These are phyloP conservation scores for Ceyx cyanopectus DNA, from an alignment of 2,113 vertebrate species.

Conservation along the genomic window DNA sequence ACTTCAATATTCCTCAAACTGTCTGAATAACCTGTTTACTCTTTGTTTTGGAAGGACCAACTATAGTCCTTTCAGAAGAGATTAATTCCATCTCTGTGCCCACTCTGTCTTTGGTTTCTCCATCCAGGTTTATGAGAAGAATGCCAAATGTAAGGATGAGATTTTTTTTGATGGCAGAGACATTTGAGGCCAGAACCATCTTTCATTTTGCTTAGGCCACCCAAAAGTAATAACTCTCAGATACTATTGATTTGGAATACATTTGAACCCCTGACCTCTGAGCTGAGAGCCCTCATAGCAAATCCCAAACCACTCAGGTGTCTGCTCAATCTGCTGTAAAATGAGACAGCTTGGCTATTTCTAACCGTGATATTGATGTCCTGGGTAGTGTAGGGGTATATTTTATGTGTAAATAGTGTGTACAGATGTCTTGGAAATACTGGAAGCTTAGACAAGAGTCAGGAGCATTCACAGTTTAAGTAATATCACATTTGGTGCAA, in stretches of 20 bases:
- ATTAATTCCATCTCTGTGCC: constrained; percentile 53
- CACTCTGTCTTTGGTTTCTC: constrained; percentile 21
- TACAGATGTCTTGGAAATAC: not conserved
- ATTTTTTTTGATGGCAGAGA: constrained; percentile 30
- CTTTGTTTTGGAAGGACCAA: constrained; percentile 19
- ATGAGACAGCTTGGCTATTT: not conserved
- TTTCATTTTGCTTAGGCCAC: constrained; percentile 13
- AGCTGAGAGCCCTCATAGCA: not conserved
- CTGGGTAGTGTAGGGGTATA: not conserved
- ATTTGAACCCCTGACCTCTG: constrained; percentile 6
- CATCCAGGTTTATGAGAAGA: not conserved
- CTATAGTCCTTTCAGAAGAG: constrained; percentile 4
- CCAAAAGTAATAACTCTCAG: constrained; percentile 20
- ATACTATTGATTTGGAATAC: constrained; percentile 34
- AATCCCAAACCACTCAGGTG: not conserved
- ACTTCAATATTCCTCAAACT: not conserved
- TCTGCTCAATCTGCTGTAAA: not conserved
- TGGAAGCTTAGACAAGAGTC: not conserved
- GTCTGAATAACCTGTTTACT: constrained; percentile 16
- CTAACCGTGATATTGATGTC: not conserved
- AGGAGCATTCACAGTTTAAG: not conserved
- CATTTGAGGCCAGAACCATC: constrained; percentile 6
- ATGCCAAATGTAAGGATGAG: constrained; percentile 20
- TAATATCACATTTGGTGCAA: not conserved
- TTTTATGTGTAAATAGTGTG: not conserved